Base-by-base conservation (phyloP, 2,888 invertebrate species). In the Macrophya annulata region DNA sequence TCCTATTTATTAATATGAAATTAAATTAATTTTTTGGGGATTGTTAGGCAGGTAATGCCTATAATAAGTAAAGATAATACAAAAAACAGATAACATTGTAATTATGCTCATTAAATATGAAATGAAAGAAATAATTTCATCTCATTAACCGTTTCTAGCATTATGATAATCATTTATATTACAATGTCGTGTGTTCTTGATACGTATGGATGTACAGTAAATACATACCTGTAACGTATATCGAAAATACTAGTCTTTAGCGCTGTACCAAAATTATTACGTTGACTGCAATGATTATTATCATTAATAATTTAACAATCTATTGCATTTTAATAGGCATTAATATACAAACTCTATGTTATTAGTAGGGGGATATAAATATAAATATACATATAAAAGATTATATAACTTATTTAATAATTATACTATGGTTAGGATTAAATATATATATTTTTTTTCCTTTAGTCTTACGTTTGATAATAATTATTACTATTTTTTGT, bases 171-270 rank as follows among this genome's bases (percentile, higher is more conserved):
- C 62, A 62, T 62, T 25, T 62, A 25, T 21, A 25, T 21, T 31
- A 62, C 10, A 62, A 43, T 37, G n/a, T 55, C 55, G 8, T 10
- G 43, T 40, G 71, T 72, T 72, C 43, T 43, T 72, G 40, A 17
- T 40, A 17, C 40, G 40, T 4, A 71, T 71, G n/a, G n/a, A 17
- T 71, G 71, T 71, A 55, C 31, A 31, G 31, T 55, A 55, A 6
- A 21, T 62, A 25, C 62, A 62, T 62, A 62, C 62, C 25, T 62
- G 62, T 25, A 25, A 62, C 25, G 62, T 25, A 62, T 25, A 68
- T 37, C 68, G 68, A 25, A 74, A 74, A 74, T 74, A 25, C 74
- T 74, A 74, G 74, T 74, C 43, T 74, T 74, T 74, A 45, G 31
- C 25, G 74, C 45, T 45, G 12, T 74, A 74, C n/a, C n/a, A 74